Evolutionary conservation across 2,888 invertebrate species (phyloP).

Genomic region (Drosophila mimetica): DNA sequence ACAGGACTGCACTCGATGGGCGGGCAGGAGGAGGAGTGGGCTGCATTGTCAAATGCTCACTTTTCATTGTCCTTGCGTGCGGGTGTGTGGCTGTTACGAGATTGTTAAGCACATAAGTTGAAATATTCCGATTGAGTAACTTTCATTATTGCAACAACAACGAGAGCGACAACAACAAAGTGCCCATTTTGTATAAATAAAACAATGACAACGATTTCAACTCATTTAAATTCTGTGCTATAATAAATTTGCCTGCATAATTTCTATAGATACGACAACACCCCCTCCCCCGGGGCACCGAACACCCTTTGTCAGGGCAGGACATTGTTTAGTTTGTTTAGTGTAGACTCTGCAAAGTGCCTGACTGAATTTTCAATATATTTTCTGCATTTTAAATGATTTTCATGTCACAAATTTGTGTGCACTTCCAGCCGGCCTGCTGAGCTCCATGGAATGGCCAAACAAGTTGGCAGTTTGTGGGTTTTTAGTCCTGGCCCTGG

Average conservation of each 20-base stretch:
- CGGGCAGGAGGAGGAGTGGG: conserved; percentile 6
- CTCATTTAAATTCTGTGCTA: conserved; percentile 74
- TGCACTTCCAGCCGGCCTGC: conserved; percentile 4
- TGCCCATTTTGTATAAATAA: conserved; percentile 71
- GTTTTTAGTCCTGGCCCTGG: conserved; percentile 1
- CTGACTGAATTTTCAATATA: conserved; percentile 53
- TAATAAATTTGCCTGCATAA: conserved; percentile 76
- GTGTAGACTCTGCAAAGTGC: conserved; percentile 36
- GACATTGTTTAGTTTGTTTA: conserved; percentile 44
- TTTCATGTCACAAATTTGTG: conserved; percentile 41
- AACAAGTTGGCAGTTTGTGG: conserved; percentile 6
- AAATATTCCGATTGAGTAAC: conserved; percentile 81
- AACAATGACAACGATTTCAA: conserved; percentile 75
- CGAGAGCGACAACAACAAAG: conserved; percentile 40
- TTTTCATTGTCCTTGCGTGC: conserved; percentile 58
- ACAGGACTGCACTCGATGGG: conserved; percentile 7
- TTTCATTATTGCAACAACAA: conserved; percentile 73
- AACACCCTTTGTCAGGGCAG: not conserved
- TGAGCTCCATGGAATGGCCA: not conserved
- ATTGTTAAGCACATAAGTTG: conserved; percentile 78
- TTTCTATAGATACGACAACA: conserved; percentile 61
- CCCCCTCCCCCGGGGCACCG: not conserved
- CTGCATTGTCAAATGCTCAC: conserved; percentile 72
- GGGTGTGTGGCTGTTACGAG: conserved; percentile 28
- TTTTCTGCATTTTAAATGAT: conserved; percentile 53